phyloP scores from a whole-genome alignment of 2,888 invertebrate genomes.

The Atethmia centrago region DNA sequence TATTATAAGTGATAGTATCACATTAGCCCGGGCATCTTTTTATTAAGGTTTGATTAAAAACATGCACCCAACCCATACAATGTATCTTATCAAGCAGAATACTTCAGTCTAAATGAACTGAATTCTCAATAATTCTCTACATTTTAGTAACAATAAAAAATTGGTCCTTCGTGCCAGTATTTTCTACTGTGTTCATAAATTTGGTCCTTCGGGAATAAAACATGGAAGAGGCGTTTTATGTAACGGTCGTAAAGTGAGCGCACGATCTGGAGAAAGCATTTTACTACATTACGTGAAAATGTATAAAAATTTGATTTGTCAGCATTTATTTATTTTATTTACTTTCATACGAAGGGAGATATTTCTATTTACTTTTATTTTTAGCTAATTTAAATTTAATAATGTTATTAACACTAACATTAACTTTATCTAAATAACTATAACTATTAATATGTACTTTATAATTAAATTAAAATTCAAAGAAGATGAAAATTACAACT shows the following conservation, averaged over 20 bases:
- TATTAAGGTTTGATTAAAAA: too few species aligned
- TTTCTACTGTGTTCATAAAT: slow-evolving; percentile 30
- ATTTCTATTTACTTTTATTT: too few species aligned
- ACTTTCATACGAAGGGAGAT: background rate
- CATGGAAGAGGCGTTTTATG: slow-evolving; percentile 38
- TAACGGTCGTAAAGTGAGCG: slow-evolving; percentile 20
- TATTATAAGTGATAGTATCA: too few species aligned
- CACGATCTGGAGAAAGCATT: slow-evolving; percentile 3
- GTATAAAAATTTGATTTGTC: background rate
- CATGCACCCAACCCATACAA: background rate
- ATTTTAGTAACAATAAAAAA: background rate
- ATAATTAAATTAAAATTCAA: too few species aligned
- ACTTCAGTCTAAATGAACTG: background rate
- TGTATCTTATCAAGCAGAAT: background rate
- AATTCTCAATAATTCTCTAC: too few species aligned
- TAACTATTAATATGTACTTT: too few species aligned
- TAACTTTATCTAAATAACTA: too few species aligned
- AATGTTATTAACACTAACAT: too few species aligned
- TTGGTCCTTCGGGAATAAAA: slow-evolving; percentile 30
- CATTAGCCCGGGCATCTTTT: too few species aligned
- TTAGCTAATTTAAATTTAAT: too few species aligned
- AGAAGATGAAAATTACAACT: too few species aligned
- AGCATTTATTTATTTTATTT: background rate
- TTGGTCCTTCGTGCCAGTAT: slow-evolving; percentile 4
- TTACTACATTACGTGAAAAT: slow-evolving; percentile 14